Percentiles rank a stretch among this genome's conserved stretches.
These are phyloP conservation scores for Psilopsiagon aurifrons DNA, from an alignment of 2,113 vertebrate genomes.

Conservation along the genomic window DNA sequence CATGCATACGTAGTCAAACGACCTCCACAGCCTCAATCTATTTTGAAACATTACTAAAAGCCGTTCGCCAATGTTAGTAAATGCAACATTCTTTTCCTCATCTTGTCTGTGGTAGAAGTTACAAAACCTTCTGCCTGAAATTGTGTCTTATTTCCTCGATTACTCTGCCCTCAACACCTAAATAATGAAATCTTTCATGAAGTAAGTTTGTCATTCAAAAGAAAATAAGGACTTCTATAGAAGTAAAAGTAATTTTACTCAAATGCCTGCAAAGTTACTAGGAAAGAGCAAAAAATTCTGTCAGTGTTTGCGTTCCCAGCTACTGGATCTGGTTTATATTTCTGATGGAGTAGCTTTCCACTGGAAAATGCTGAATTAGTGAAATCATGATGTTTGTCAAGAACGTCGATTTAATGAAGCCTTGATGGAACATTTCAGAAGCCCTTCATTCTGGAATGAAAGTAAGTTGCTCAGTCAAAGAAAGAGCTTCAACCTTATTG, in stretches of 20 bases:
- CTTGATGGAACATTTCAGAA: background rate
- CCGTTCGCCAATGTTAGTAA: background rate
- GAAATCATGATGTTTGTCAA: background rate
- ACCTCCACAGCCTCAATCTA: background rate
- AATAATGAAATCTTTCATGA: background rate
- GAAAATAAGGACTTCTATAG: background rate
- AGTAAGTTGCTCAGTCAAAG: background rate
- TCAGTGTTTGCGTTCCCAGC: background rate
- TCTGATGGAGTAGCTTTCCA: background rate
- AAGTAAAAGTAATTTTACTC: background rate
- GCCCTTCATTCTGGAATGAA: background rate
- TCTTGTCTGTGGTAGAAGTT: background rate
- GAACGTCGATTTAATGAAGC: background rate
- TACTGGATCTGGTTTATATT: background rate
- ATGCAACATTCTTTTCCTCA: background rate
- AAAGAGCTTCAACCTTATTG: background rate
- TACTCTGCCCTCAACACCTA: background rate
- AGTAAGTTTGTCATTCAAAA: background rate
- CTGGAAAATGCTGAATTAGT: constrained; percentile 13
- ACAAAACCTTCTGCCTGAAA: background rate
- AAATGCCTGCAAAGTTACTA: background rate
- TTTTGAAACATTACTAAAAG: background rate
- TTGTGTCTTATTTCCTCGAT: background rate
- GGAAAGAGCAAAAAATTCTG: background rate
- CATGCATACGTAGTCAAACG: background rate